Base-by-base conservation (phyloP, 1,140 invertebrate genomes). In the Meloidogyne exigua region DNA sequence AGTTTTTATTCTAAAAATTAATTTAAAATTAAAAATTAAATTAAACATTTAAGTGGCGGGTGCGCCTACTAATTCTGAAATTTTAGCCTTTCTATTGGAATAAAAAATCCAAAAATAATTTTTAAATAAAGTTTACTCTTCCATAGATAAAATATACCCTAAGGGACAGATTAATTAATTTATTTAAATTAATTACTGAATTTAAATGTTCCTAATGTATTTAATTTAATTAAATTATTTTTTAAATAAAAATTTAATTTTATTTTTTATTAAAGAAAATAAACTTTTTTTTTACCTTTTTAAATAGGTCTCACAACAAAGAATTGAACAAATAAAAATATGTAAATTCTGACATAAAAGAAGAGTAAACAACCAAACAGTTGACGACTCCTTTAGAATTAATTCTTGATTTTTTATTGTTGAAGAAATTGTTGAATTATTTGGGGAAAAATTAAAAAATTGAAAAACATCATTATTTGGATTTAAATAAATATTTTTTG, bases 351-450 rank as follows among this genome's bases (percentile, higher is more conserved):
- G 80, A 13, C 67, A 65, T 7, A 79, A n/a, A 1, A 83, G 78
- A 49, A 81, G 21, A n/a, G 76, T 80, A 13, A 81, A 75, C 18
- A 79, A 81, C 80, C 80, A 81, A 7, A 76, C 71, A n/a, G 81
- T 82, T 62, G 36, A 66, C 12, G 80, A 81, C 44, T 81, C 25
- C n/a, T 44, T 57, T 39, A 68, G 21, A 49, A 80, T 68, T 32
- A 63, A 15, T 36, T 25, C 15, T 32, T 81, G 80, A 42, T 57
- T 57, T 68, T 25, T 64, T 49, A 70, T 68, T 66, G 26, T 49
- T 39, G 28, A 79, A 73, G 25, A 68, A 26, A 49, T 77, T 72
- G 7, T 68, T 26, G 36, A 57, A 57, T 57, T 57, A 57, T n/a
- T n/a, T 5, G 49, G 9, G 0, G 21, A 57, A 9, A n/a, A n/a